phyloP scores from a whole-genome alignment of 2,888 invertebrate genomes.

The Agriotes lineatus region DNA sequence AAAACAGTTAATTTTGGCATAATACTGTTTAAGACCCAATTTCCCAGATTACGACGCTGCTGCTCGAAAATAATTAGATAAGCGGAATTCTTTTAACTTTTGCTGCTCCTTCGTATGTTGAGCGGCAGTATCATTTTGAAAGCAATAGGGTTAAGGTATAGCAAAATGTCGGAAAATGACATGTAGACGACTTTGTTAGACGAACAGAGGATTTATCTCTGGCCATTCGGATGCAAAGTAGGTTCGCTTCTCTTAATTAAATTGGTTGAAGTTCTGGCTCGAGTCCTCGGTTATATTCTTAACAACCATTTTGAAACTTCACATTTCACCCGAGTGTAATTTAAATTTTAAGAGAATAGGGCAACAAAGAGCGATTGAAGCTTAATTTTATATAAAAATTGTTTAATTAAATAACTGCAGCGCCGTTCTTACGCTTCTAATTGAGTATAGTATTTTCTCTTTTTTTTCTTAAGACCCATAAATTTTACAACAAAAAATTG shows the following conservation, averaged over 20 bases:
- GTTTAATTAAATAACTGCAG: slow-evolving; percentile 20
- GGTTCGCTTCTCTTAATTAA: slow-evolving; percentile 58
- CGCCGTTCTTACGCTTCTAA: too few relatives aligned
- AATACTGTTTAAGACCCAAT: background rate
- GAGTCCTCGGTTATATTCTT: slow-evolving; percentile 41
- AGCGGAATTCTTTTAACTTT: background rate
- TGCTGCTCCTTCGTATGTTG: background rate
- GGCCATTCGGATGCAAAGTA: slow-evolving; percentile 57
- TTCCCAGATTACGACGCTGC: background rate
- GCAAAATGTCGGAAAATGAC: slow-evolving; percentile 29
- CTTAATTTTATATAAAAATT: slow-evolving; percentile 21
- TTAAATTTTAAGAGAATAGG: slow-evolving; percentile 38
- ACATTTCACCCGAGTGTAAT: slow-evolving; percentile 38
- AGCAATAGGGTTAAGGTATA: slow-evolving; percentile 23
- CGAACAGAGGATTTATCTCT: slow-evolving; percentile 39
- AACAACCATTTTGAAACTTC: slow-evolving; percentile 44
- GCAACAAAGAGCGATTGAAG: slow-evolving; percentile 20
- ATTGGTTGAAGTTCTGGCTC: slow-evolving; percentile 48
- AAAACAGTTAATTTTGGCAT: background rate
- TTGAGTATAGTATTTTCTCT: too few relatives aligned
- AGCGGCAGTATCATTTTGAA: slow-evolving; percentile 7
- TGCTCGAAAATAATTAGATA: background rate
- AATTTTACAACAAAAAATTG: too few relatives aligned
- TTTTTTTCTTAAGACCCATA: too few relatives aligned
- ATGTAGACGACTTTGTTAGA: slow-evolving; percentile 43